Conservation (phyloP, 2,113 vertebrate genomes). For the Podilymbus podiceps region DNA sequence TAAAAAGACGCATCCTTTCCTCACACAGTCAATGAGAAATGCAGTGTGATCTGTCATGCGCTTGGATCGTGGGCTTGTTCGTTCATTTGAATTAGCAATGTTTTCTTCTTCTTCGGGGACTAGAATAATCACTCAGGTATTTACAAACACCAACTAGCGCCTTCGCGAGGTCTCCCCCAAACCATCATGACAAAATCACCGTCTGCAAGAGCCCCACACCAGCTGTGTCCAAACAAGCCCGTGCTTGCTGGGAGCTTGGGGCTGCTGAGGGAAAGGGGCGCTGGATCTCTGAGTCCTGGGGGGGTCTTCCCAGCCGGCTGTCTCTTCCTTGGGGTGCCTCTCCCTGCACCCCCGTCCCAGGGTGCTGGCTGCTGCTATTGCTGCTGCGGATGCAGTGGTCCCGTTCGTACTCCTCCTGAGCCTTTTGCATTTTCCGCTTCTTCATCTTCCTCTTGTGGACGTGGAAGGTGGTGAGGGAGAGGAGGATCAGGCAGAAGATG, state of each 20-base stretch:
- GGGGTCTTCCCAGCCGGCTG: constrained; percentile 68
- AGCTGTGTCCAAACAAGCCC: constrained; percentile 74
- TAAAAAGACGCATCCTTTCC: constrained; percentile 61
- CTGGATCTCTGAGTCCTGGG: constrained; percentile 69
- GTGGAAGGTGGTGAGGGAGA: constrained; percentile 94
- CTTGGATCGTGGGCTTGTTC: constrained; percentile 64
- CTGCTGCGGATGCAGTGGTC: constrained; percentile 84
- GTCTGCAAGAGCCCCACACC: constrained; percentile 77
- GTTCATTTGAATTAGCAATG: constrained; percentile 60
- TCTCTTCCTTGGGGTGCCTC: constrained; percentile 64
- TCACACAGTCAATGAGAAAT: constrained; percentile 71
- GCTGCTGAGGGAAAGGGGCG: constrained; percentile 38
- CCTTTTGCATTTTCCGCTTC: constrained; percentile 93
- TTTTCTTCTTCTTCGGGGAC: constrained; percentile 72
- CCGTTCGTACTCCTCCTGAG: constrained; percentile 95
- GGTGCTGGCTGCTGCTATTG: constrained; percentile 52
- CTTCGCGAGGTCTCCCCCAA: constrained; percentile 45
- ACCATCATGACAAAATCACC: constrained; percentile 82
- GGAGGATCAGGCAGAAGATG: constrained; percentile 89
- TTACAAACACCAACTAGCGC: constrained; percentile 77
- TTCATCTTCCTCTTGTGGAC: constrained; percentile 95
- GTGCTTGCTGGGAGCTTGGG: constrained; percentile 44
- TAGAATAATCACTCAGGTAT: constrained; percentile 75
- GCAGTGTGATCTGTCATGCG: constrained; percentile 77
- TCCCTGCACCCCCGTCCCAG: constrained; percentile 10